Base-by-base conservation (phyloP, 2,888 invertebrate species). In the Panopea generosa region DNA sequence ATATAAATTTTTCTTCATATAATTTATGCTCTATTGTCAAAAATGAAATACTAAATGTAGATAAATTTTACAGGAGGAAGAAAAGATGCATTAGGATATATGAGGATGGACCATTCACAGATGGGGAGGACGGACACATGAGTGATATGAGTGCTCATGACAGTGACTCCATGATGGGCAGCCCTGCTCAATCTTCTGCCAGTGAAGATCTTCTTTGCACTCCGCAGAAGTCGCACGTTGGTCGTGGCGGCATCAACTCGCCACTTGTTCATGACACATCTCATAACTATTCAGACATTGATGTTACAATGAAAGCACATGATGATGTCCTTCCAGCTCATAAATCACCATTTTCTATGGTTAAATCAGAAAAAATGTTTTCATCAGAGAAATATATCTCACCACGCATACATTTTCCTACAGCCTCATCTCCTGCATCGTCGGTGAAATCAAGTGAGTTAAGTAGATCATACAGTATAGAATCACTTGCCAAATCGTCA, bases 61-160 rank as follows among this genome's bases (percentile, higher is more conserved):
- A n/a, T n/a, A n/a, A n/a, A n/a, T n/a, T 49, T 86, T 88, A 29
- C 88, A 92, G 92, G 83, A 90, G 94, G 85, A 94, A 94, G 91
- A 94, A 94, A 90, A 93, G 93, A 88, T 94, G 94, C 86, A 91
- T 93, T 82, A 90, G 92, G 78, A 92, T 91, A 82, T 81, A 89
- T 74, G 87, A 88, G 63, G 89, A 87, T 67, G 90, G 86, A 47
- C 82, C 83, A 26, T 86, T 84, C 52, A 84, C 81, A 27, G 89
- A 88, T 62, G 89, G 85, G 45, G 88, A 87, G 57, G 87, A 87
- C 33, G 85, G 83, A 49, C 67, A 75, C 11, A 73, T 79, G 68
- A 85, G 84, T 81, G 86, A 88, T 68, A 56, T 74, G 53, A 82
- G 83, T 65, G 66, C 80, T 55, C 81, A 84, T 74, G 87, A 87